phyloP scores from a whole-genome alignment of 2,888 invertebrate genomes.

The Salticus scenicus region DNA sequence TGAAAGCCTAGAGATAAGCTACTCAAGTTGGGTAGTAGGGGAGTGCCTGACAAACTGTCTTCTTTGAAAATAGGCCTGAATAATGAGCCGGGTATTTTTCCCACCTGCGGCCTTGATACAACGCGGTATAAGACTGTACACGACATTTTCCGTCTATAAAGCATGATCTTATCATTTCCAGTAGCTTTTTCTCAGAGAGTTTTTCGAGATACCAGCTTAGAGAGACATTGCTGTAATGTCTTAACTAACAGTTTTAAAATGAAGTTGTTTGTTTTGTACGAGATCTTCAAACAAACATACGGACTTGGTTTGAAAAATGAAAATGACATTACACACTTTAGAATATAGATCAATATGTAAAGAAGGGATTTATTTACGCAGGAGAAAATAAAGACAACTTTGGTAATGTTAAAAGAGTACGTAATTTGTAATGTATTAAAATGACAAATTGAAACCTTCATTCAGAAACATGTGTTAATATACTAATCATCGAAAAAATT shows the following conservation, averaged over 20 bases:
- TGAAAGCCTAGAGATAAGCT: neutral
- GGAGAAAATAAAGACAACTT: no score
- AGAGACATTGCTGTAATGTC: neutral
- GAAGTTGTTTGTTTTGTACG: no score
- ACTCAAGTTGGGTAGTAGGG: neutral
- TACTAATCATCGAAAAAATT: no score
- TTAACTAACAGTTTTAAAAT: neutral
- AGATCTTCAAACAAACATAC: no score
- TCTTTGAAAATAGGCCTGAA: neutral
- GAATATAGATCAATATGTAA: no score
- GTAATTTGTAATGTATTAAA: no score
- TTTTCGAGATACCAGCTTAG: neutral
- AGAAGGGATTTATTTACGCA: no score
- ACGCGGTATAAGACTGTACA: neutral
- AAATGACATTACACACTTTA: no score
- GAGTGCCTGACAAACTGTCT: neutral
- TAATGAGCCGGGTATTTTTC: neutral
- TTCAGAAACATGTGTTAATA: no score
- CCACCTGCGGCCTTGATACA: constrained; percentile 5
- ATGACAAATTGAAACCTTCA: no score
- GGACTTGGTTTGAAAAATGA: no score
- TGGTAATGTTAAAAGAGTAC: no score
- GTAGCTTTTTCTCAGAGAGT: neutral
- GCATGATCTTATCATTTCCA: constrained; percentile 15
- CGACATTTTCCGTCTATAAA: neutral